Percentiles rank a stretch among this genome's conserved stretches.
These are phyloP conservation scores for Raja brachyura DNA, from an alignment of 2,113 vertebrate genomes.

Conservation along the genomic window DNA sequence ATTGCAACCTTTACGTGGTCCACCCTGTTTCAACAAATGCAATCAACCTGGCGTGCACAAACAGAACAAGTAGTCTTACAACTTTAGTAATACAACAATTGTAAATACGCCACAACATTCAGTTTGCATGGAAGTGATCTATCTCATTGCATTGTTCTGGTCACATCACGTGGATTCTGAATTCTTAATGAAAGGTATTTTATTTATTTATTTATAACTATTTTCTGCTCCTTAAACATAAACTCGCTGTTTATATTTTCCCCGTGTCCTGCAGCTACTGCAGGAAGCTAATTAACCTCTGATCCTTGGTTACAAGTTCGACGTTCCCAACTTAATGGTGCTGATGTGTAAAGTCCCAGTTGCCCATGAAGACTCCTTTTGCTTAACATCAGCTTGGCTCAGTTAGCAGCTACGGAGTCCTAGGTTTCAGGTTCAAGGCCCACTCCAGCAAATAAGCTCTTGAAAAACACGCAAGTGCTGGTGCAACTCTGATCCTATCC, in stretches of 20 bases:
- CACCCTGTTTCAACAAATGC: too few species aligned
- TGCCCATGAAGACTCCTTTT: neutral
- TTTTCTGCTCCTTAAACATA: neutral
- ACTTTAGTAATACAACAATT: too few species aligned
- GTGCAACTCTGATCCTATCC: too few species aligned
- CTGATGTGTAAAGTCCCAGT: neutral
- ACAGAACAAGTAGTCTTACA: too few species aligned
- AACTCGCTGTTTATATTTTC: neutral
- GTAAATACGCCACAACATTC: neutral
- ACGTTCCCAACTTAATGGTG: neutral
- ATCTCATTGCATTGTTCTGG: neutral
- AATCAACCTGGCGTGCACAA: too few species aligned
- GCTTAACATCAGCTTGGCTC: neutral
- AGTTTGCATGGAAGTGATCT: neutral
- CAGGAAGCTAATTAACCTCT: neutral
- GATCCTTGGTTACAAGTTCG: neutral
- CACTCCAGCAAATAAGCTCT: neutral
- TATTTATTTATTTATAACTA: neutral
- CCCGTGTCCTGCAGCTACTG: neutral
- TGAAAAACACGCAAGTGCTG: too few species aligned
- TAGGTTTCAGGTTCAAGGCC: neutral
- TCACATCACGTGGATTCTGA: neutral
- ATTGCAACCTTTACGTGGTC: too few species aligned
- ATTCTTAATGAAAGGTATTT: neutral
- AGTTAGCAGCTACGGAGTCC: neutral